These are phyloP conservation scores for Aphodius sticticus DNA, from an alignment of 2,888 invertebrate species.

Conservation along the genomic window DNA sequence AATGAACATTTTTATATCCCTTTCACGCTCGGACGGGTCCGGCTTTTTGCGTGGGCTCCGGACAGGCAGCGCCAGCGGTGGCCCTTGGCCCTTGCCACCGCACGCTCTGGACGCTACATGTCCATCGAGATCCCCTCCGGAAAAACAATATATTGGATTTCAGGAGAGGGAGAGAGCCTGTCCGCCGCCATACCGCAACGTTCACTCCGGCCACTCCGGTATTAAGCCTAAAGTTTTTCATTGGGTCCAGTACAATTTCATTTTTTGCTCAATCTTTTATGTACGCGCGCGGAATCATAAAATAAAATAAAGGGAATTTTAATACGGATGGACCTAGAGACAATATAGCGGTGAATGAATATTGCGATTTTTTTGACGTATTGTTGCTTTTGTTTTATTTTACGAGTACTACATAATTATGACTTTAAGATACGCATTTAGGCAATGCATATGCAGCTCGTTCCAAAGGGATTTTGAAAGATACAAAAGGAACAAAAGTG, in stretches of 20 bases:
- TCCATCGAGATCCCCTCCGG: conserved; percentile 11
- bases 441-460: too few species aligned
- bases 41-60: neutral
- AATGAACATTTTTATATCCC: neutral
- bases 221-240: conserved; percentile 4
- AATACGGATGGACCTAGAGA: neutral
- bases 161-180: conserved; percentile 8
- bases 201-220: neutral
- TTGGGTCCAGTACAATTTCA: neutral
- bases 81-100: neutral
- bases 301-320: neutral
- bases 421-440: too few species aligned
- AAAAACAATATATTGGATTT: conserved; percentile 26
- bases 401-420: too few species aligned
- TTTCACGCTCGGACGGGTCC: neutral
- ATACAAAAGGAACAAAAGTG: too few species aligned
- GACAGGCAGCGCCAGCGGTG: neutral
- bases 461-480: too few species aligned
- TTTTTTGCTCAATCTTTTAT: neutral
- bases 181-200: neutral
- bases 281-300: neutral
- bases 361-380: too few species aligned
- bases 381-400: too few species aligned
- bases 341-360: too few species aligned
- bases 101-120: neutral